Conservation (phyloP, 2,113 vertebrate species). For the Lota lota region DNA sequence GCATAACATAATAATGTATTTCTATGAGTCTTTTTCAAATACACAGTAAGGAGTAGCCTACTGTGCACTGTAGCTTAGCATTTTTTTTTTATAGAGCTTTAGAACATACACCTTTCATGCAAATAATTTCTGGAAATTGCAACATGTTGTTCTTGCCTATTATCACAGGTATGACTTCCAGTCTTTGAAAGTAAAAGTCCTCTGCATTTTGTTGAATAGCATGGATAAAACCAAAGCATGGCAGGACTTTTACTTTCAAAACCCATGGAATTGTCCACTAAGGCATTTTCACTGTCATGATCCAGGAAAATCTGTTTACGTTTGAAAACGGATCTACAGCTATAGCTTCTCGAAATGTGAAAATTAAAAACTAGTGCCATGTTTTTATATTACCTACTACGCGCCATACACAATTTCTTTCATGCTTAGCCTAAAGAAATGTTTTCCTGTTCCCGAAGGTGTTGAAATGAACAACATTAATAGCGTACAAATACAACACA, state of each 20-base stretch:
- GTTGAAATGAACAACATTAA: constrained; percentile 57
- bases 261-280: too few relatives aligned
- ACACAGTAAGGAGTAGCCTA: constrained; percentile 16
- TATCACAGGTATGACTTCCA: neutral
- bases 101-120: constrained; percentile 69
- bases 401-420: constrained; percentile 15
- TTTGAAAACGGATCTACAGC: neutral
- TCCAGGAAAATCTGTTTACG: too few relatives aligned
- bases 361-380: constrained; percentile 1
- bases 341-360: neutral
- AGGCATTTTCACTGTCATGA: too few relatives aligned
- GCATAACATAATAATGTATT: too few relatives aligned
- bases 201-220: too few relatives aligned
- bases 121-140: constrained; percentile 56
- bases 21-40: too few relatives aligned
- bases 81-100: constrained; percentile 38
- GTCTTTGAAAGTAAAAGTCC: too few relatives aligned
- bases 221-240: too few relatives aligned
- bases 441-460: constrained; percentile 33
- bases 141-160: constrained; percentile 24
- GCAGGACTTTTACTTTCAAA: neutral
- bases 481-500: constrained; percentile 69
- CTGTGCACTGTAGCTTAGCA: constrained; percentile 44
- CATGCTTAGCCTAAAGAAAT: constrained; percentile 44
- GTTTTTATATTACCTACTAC: neutral